phyloP scores from a whole-genome alignment of 92 coral and sea anemone species.

The Siderastrea radians region DNA sequence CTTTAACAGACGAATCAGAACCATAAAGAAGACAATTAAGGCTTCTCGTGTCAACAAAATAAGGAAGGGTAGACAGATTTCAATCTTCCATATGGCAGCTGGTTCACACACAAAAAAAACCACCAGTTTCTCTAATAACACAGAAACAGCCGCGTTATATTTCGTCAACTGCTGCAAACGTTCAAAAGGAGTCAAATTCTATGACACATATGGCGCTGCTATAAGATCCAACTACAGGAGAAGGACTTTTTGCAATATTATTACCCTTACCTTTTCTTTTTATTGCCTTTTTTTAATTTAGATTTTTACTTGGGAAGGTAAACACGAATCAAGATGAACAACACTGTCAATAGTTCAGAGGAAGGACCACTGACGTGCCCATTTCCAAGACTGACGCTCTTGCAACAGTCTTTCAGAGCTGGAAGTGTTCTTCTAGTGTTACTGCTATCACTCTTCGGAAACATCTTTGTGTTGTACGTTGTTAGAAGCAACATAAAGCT shows the following conservation, averaged over 20 bases:
- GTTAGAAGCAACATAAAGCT: slow-evolving; percentile 33
- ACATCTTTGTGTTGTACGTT: slow-evolving; percentile 40
- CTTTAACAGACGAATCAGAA: slow-evolving; percentile 23
- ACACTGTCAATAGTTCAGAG: slow-evolving; percentile 6
- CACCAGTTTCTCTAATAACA: background rate
- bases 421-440: slow-evolving; percentile 18
- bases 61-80: background rate
- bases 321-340: slow-evolving; percentile 17
- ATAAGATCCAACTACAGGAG: background rate
- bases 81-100: slow-evolving; percentile 10
- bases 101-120: background rate
- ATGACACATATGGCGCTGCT: background rate
- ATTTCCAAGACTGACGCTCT: slow-evolving; percentile 15
- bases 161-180: background rate
- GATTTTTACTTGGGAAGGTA: background rate
- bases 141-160: background rate
- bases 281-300: background rate
- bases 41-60: slow-evolving; percentile 16
- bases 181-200: background rate
- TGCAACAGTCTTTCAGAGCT: slow-evolving; percentile 19
- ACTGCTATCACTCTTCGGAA: slow-evolving; percentile 20
- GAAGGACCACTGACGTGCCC: background rate
- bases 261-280: background rate
- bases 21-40: slow-evolving; percentile 7
- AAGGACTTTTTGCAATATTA: background rate